phyloP scores from a whole-genome alignment of 2,113 vertebrate genomes.

The Variabilichromis moorii region DNA sequence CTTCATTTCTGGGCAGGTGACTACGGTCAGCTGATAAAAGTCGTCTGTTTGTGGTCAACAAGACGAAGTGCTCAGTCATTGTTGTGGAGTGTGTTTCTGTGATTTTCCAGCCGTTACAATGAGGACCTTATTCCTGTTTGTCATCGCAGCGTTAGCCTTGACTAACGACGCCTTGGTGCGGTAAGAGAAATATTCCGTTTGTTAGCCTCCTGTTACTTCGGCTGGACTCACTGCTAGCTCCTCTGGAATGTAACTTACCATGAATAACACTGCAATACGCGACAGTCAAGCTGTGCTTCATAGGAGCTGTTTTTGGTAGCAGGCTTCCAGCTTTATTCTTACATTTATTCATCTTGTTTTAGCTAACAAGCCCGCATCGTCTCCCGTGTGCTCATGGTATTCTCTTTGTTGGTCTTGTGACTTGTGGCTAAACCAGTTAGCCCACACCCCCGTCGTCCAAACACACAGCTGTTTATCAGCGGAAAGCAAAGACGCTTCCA shows the following conservation, averaged over 20 bases:
- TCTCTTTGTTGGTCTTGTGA: not conserved
- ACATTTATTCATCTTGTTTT: not conserved
- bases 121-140: conserved; percentile 28
- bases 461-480: not conserved
- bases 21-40: conserved; percentile 35
- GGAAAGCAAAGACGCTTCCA: not conserved
- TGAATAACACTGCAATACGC: not conserved
- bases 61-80: conserved; percentile 7
- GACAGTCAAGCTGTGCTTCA: not conserved
- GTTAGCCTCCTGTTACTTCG: not conserved
- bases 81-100: not conserved
- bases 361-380: not conserved
- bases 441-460: fast-evolving
- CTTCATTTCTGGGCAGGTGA: conserved; percentile 14
- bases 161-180: conserved; percentile 52
- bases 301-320: not conserved
- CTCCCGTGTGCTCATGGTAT: not conserved
- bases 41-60: not conserved
- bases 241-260: not conserved
- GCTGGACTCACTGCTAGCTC: not conserved
- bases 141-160: conserved; percentile 39
- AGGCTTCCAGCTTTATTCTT: not conserved
- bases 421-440: not conserved
- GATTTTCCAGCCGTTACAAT: not conserved
- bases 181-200: conserved; percentile 30